phyloP scores from a whole-genome alignment of 2,113 vertebrate species.

The Orthonyx spaldingii region DNA sequence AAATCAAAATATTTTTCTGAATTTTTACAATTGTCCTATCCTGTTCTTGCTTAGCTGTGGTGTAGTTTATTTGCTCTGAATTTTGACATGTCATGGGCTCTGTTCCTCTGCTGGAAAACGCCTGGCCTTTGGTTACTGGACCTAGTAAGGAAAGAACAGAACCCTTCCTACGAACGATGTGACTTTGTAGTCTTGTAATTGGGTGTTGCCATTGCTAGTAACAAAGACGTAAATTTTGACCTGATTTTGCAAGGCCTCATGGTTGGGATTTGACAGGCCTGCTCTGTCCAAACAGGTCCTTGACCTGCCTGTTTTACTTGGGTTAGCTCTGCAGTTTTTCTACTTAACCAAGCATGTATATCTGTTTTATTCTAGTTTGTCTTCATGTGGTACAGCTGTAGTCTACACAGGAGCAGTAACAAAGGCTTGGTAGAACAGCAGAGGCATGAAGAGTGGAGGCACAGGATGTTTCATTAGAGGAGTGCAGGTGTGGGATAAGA shows the following conservation, averaged over 20 bases:
- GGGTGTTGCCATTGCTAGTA: not conserved
- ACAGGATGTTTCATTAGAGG: not conserved
- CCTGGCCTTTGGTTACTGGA: not conserved
- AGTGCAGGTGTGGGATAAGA: not conserved
- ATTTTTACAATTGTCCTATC: not conserved
- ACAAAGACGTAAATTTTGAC: not conserved
- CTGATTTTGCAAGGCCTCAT: not conserved
- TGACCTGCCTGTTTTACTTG: not conserved
- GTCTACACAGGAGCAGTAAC: not conserved
- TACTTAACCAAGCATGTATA: not conserved
- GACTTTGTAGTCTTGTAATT: not conserved
- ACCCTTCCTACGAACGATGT: not conserved
- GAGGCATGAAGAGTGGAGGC: not conserved
- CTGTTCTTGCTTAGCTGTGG: not conserved
- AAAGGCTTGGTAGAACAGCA: not conserved
- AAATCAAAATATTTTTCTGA: not conserved
- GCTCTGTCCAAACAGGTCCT: not conserved
- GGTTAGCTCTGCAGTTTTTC: not conserved
- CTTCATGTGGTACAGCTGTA: not conserved
- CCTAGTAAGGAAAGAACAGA: not conserved
- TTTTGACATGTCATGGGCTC: not conserved
- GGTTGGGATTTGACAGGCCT: not conserved
- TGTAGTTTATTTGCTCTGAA: not conserved
- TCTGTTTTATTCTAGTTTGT: not conserved
- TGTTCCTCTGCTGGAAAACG: not conserved